Evolutionary conservation across 2,797 vertebrate species (phyloP).

Genomic region (Adelosebastes latens): DNA sequence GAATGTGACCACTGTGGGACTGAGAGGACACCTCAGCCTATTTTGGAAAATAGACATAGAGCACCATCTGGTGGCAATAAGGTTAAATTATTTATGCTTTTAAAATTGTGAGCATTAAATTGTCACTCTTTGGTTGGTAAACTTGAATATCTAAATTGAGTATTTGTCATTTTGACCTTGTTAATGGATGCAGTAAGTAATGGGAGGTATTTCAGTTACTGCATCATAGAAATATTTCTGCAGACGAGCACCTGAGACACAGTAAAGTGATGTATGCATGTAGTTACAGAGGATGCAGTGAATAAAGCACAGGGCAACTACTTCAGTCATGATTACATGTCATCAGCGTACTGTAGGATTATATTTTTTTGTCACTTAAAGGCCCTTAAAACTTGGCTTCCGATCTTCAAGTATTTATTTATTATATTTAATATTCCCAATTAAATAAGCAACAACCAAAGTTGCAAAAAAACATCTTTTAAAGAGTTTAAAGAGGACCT

Average conservation of each 20-base stretch:
- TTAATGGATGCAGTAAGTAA: not conserved
- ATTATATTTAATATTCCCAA: not conserved
- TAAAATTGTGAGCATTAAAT: not conserved
- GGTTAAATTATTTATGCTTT: not conserved
- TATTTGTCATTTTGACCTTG: not conserved
- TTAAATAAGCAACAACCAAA: not conserved
- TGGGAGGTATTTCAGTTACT: not conserved
- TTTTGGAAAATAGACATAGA: not conserved
- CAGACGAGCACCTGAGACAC: not conserved
- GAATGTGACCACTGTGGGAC: not conserved
- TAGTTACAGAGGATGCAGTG: not conserved
- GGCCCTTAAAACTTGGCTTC: not conserved
- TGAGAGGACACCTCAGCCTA: not conserved
- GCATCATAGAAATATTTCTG: not conserved
- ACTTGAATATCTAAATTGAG: not conserved
- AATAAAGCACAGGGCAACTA: not conserved
- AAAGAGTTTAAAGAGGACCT: too few relatives aligned
- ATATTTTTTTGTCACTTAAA: not conserved
- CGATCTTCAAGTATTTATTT: not conserved
- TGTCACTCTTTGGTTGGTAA: not conserved
- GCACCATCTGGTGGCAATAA: constrained; percentile 49
- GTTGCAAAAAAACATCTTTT: not conserved
- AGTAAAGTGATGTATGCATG: not conserved
- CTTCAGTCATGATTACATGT: not conserved
- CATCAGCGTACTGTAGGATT: not conserved